phyloP scores from a whole-genome alignment of 2,797 vertebrate species.

The Phrynocephalus vlangalii region DNA sequence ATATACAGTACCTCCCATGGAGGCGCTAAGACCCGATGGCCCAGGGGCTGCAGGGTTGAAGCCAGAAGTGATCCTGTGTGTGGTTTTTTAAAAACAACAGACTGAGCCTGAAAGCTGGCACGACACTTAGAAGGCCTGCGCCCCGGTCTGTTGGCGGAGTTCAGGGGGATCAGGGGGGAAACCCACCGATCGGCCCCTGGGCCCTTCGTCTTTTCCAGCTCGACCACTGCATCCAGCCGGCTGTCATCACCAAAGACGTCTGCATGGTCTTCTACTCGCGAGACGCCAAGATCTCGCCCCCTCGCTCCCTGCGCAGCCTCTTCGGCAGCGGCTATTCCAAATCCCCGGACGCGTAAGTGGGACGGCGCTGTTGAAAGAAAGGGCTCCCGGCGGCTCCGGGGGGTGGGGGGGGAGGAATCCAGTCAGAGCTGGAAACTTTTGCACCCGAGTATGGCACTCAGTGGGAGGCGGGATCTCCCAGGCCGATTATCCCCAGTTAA shows the following conservation, averaged over 20 bases:
- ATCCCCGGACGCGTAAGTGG: slow-evolving; percentile 92
- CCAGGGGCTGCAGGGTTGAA: too few relatives aligned
- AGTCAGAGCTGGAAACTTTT: neutral
- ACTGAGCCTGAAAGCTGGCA: too few relatives aligned
- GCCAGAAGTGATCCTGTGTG: too few relatives aligned
- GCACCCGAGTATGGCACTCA: neutral
- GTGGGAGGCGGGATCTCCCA: neutral
- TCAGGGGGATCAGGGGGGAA: neutral
- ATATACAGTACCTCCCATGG: too few relatives aligned
- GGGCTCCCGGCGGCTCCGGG: too few relatives aligned
- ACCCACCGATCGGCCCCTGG: too few relatives aligned
- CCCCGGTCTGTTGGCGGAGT: too few relatives aligned
- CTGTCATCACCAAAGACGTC: slow-evolving; percentile 97
- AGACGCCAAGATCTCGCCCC: slow-evolving; percentile 95
- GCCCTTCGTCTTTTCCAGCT: slow-evolving; percentile 80
- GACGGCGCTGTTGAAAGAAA: too few relatives aligned
- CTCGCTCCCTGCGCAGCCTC: slow-evolving; percentile 93
- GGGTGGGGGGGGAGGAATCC: too few relatives aligned
- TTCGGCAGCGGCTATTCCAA: slow-evolving; percentile 97
- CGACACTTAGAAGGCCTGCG: too few relatives aligned
- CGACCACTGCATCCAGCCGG: slow-evolving; percentile 98
- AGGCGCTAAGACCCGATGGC: too few relatives aligned
- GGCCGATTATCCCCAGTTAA: neutral
- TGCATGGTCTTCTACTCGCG: slow-evolving; percentile 98
- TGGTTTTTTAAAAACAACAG: too few relatives aligned